Base-by-base conservation (phyloP, 2,888 invertebrate genomes). In the Psylliodes chrysocephalus region DNA sequence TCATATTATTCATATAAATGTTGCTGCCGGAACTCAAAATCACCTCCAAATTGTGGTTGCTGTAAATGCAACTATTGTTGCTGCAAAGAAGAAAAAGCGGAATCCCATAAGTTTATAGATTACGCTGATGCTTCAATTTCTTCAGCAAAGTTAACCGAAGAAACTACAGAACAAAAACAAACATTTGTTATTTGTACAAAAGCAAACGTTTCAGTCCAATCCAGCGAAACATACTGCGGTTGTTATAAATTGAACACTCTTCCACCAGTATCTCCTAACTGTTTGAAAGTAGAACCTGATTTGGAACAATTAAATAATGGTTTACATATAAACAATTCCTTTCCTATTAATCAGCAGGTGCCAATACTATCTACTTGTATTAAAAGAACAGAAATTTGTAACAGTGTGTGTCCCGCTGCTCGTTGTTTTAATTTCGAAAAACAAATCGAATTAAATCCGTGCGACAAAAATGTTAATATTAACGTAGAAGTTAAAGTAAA, bases 401-500 rank as follows among this genome's bases (percentile, higher is more conserved):
- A 49, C 2, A 49, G 49, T 15, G 8, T 49, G n/a, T 49, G 49
- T 17, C 28, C 49, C 1, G 49, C 12, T 30, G 12, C n/a, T 30
- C 12, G 19, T 28, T 49, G 49, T 17, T 49, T 49, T 10, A 49
- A 49, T 17, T 49, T 28, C 15, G 49, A 49, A 30, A 49, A 49
- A 17, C 25, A 19, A 17, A 12, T 49, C 8, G 49, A 49, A 1
- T 28, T 49, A 30, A 30, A 25, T 17, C 12, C 7, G 15, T 49
- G 49, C 14, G 15, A 49, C 0, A 57, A 57, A 28, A 57, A 59
- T 30, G 30, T 59, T 1, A 59, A 51, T 7, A 49, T 59, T 15
- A 59, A 59, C 28, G 38, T 59, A n/a, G 51, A 59, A 35, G 49
- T 59, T 1, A 59, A 49, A 40, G 38, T 59, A 1, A 59, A 47